Conservation (phyloP, 2,797 vertebrate genomes). For the Pseudocheirus occidentalis region DNA sequence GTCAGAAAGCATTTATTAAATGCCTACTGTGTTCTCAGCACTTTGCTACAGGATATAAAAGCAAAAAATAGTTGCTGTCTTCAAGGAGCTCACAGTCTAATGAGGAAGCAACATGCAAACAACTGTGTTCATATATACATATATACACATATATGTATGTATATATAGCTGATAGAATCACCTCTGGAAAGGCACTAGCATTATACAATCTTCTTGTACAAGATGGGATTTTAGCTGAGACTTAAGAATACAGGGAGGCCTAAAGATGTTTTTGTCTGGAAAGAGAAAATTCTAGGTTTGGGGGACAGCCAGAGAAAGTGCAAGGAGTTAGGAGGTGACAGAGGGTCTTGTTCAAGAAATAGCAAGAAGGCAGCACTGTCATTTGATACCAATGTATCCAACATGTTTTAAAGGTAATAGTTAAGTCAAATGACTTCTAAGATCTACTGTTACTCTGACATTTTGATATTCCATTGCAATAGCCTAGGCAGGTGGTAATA, state of each 20-base stretch:
- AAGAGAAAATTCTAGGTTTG: not conserved
- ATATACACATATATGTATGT: too few relatives aligned
- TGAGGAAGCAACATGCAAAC: not conserved
- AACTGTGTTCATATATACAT: not conserved
- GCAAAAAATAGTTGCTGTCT: not conserved
- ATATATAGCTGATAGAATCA: too few relatives aligned
- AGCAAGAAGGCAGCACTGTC: not conserved
- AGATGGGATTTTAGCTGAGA: not conserved
- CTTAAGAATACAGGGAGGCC: not conserved
- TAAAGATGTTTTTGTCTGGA: not conserved
- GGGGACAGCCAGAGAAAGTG: not conserved
- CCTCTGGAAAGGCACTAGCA: not conserved
- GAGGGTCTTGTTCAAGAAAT: not conserved
- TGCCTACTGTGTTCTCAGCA: not conserved
- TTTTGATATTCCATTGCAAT: not conserved
- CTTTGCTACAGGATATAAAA: not conserved
- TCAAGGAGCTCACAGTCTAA: not conserved
- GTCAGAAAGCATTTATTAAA: not conserved
- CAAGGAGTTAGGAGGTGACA: not conserved
- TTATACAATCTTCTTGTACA: not conserved
- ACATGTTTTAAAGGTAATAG: not conserved
- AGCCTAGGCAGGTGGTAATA: not conserved
- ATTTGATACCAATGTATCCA: not conserved
- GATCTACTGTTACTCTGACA: not conserved
- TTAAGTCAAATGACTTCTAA: not conserved